Base-by-base conservation (phyloP, 2,113 vertebrate genomes). In the Fregetta grallaria region DNA sequence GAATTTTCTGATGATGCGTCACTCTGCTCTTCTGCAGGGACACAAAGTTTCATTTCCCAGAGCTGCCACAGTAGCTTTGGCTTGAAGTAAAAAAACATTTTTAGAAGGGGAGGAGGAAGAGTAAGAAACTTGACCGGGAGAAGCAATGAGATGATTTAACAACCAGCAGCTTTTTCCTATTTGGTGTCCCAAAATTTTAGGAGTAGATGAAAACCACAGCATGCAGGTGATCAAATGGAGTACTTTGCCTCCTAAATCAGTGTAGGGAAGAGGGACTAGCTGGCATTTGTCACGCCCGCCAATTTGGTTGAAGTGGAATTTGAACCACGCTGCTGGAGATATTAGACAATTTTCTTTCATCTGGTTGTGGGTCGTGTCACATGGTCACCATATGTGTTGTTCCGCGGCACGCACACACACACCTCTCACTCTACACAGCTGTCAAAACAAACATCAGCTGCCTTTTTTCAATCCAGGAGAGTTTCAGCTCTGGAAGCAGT, bases 391-490 rank as follows among this genome's bases (percentile, higher is more conserved):
- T 95, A 96, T 97, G 97, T 95, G 90, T 74, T 94, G 78, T 68
- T 96, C 83, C 91, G 73, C 72, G 0, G 95, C 96, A 94, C 2
- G 47, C 91, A 87, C 92, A 75, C 86, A 92, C 95, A 90, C 94
- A 88, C 95, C 95, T 94, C 95, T 94, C 71, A 38, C 94, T 94
- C 95, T 25, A 55, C 56, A 15, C 97, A 97, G 96, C 97, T 97
- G 97, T 97, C 93, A 95, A 97, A 97, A 97, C 96, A 97, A 97
- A 97, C 93, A 95, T 97, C 97, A 97, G 96, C 97, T 97, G 97
- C 91, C 92, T 92, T 90, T 90, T 72, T 86, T 95, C 93, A 92
- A 10, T 95, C 73, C 94, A 86, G 86, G 88, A 86, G 88, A 72
- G 63, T 85, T 95, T 79, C 85, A 52, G 81, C 81, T 88, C 95